Conservation (phyloP, 2,113 vertebrate genomes). For the Emydocephalus ijimae region DNA sequence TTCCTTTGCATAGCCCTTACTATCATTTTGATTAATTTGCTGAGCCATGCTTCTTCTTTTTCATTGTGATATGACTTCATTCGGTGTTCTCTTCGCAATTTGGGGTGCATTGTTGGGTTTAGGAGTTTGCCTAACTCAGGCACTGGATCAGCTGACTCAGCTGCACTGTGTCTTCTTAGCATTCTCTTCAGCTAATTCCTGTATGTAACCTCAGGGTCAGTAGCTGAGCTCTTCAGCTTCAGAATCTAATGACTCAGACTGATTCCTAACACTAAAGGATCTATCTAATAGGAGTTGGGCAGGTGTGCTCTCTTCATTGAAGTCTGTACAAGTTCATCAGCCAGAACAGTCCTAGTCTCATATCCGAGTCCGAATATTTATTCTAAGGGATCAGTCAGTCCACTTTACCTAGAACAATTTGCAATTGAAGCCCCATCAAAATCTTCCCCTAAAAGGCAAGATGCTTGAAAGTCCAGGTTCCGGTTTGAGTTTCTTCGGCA, state of each 20-base stretch:
- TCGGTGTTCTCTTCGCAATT: neutral
- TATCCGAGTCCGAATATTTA: neutral
- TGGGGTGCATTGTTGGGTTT: neutral
- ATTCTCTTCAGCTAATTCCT: neutral
- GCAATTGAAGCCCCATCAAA: neutral
- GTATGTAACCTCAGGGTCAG: neutral
- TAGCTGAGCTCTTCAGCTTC: neutral
- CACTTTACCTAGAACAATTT: neutral
- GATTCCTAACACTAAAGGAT: neutral
- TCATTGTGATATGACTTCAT: neutral
- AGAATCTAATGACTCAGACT: neutral
- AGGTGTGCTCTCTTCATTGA: neutral
- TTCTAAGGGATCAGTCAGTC: neutral
- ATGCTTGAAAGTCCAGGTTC: no score
- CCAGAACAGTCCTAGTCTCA: neutral
- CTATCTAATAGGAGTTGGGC: neutral
- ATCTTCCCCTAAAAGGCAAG: neutral
- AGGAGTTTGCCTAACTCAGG: neutral
- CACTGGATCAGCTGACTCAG: neutral
- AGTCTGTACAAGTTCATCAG: neutral
- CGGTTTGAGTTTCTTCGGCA: no score
- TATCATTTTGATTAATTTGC: neutral
- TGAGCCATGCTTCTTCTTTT: neutral
- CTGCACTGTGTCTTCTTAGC: neutral
- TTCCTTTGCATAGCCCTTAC: neutral